Percentiles rank a stretch among this genome's conserved stretches.
Conservation (phyloP, 2,888 invertebrate genomes). For the Notodonta ziczac region DNA sequence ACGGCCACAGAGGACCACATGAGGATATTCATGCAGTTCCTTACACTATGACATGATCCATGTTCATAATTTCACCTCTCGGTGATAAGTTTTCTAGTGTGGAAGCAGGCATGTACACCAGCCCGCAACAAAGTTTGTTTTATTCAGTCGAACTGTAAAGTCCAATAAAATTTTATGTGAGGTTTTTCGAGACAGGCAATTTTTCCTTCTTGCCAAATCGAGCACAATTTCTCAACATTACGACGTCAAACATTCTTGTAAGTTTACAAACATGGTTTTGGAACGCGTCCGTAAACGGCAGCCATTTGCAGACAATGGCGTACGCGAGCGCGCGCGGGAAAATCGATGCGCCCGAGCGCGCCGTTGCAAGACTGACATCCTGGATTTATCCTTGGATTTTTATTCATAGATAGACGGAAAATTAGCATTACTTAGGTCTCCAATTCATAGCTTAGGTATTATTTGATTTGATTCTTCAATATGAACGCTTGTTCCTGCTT, state of each 20-base stretch:
- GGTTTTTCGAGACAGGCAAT: constrained; percentile 4
- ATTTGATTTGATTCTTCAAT: no score
- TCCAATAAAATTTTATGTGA: not conserved
- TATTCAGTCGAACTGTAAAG: not conserved
- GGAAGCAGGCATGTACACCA: not conserved
- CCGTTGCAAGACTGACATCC: constrained; percentile 53
- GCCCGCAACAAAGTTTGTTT: not conserved
- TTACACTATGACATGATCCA: no score
- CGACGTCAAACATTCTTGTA: constrained; percentile 52
- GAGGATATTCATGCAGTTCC: no score
- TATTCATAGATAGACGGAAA: not conserved
- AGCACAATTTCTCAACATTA: constrained; percentile 59
- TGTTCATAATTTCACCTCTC: no score
- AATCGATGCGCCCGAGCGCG: constrained; percentile 56
- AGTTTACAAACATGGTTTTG: constrained; percentile 49
- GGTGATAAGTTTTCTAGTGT: no score
- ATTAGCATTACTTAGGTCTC: not conserved
- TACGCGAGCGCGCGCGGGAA: constrained; percentile 57
- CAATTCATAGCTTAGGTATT: not conserved
- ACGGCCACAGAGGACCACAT: no score
- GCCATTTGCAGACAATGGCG: constrained; percentile 79
- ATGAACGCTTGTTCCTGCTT: no score
- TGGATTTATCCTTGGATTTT: constrained; percentile 4
- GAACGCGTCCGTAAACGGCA: constrained; percentile 66
- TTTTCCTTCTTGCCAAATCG: constrained; percentile 45